Evolutionary conservation across 2,888 invertebrate genomes (phyloP), one percentile per base, ranked within the genome.

Genomic region (Elegia similella): DNA sequence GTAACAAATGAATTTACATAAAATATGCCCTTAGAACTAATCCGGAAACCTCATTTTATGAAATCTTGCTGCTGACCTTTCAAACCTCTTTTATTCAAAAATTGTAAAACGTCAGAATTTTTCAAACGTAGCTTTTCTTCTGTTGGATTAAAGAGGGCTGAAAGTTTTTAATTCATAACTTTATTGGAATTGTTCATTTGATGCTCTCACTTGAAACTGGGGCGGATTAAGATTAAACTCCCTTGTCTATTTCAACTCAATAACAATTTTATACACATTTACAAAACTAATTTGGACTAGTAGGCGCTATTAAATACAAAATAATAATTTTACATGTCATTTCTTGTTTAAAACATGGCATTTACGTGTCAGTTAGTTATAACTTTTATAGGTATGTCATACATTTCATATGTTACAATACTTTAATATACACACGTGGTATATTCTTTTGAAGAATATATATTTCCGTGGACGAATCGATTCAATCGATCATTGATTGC

Each of bases 21-120:
- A 70, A 71, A 72, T 75, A 70, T 74, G 59, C 64, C 12, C 76
- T 77, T 79, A 81, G 64, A 77, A 79, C 72, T 79, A 78, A 71
- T 64, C 68, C 66, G 69, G 70, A 34, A 76, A 68, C 66, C 12
- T 50, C 50, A 50, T 50, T 34, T 13, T 47, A 47, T 13, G 29
- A 17, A 47, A 30, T 63, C 55, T 57, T 59, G 65, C 58, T 63
- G 64, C 64, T 61, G 57, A 66, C 64, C 61, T 64, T 64, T 47
- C 62, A 68, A 72, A 59, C 67, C 66, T 66, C 65, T 70, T 69
- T 69, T 47, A 65, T 68, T 65, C 10, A 43, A 53, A 43, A 43
- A 43, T 29, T 17, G n/a, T 7, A 16, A 47, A 38, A 53, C 38
- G 5, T 32, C 0, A 8, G 12, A 34, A 13, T 7, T 48, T 52